These are phyloP conservation scores for Cygnus buccinator DNA, from an alignment of 2,113 vertebrate species.

Conservation along the genomic window DNA sequence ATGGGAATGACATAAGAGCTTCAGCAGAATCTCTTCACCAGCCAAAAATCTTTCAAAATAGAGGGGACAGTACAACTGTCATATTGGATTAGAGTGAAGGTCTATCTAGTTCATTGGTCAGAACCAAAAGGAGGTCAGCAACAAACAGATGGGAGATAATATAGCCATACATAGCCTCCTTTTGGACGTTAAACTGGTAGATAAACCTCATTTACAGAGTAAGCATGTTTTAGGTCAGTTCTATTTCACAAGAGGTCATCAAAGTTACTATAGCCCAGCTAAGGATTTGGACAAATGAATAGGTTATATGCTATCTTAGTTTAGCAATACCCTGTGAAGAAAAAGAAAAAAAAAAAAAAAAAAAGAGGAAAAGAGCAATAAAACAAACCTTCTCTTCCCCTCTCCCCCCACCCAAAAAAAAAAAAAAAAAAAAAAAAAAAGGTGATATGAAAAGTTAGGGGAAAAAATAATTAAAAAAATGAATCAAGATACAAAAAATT, in stretches of 20 bases:
- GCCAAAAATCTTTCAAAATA: not conserved
- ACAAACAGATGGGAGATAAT: not conserved
- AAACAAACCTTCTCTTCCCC: accelerated
- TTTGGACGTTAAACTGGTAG: not conserved
- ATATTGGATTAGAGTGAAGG: not conserved
- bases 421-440: not conserved
- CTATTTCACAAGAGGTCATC: not conserved
- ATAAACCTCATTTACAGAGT: not conserved
- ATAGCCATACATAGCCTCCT: not conserved
- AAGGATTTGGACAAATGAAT: not conserved
- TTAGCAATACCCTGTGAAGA: not conserved
- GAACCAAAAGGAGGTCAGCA: constrained; percentile 38
- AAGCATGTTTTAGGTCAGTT: not conserved
- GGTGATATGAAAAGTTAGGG: not conserved
- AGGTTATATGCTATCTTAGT: not conserved
- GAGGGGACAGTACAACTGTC: not conserved
- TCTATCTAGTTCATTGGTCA: not conserved
- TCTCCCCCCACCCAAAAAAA: not conserved
- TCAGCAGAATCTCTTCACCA: not conserved
- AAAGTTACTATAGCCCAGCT: not conserved
- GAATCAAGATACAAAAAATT: not conserved
- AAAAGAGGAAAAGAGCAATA: accelerated
- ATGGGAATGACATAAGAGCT: not conserved
- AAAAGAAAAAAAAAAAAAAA: not conserved
- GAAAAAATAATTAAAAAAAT: not conserved